Evolutionary conservation across 2,113 vertebrate genomes (phyloP), one percentile per base, ranked within the genome.

Genomic region (Pagrus major): DNA sequence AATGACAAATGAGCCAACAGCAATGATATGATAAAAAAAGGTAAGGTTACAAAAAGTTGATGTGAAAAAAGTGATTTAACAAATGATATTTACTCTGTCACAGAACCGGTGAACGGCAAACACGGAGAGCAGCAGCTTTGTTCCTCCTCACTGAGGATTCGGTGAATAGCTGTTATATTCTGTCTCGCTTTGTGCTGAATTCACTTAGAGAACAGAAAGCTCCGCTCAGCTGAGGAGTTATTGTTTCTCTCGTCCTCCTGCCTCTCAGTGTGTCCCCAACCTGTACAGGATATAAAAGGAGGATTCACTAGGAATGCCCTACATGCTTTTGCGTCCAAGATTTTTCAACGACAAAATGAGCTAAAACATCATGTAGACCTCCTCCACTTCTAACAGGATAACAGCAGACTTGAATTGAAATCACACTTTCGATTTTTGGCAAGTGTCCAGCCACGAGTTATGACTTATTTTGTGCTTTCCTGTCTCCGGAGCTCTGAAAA

Each of bases 381-480:
- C 65, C 55, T 73, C 33, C 12, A 52, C 84, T 72, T 54, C 46
- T 71, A 75, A 33, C 41, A 58, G 44, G 51, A 65, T 76, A 88
- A 76, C 58, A 78, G 46, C 68, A 69, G 56, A 23, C 18, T 71
- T 70, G 8, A 39, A 83, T 18, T 25, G 37, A 86, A 58, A 81
- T 70, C 49, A 39, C 39, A 3, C 63, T 83, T 82, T 78, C 60
- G 33, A 39, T 83, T 85, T 85, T 33, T 76, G 89, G 81, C 63
- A 68, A 71, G 80, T 69, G 59, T 68, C 58, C 56, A 41, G 37
- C 46, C 56, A 68, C 72, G 80, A 85, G 76, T 71, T 80, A 63
- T 82, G 69, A 85, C 90, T 91, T 87, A 87, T 91, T 87, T 90
- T 84, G 83, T 78, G 68, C 58, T 76, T 76, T 77, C 52, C 61